Evolutionary conservation across 1,140 invertebrate genomes (phyloP).

Genomic region (Apolygus lucorum): DNA sequence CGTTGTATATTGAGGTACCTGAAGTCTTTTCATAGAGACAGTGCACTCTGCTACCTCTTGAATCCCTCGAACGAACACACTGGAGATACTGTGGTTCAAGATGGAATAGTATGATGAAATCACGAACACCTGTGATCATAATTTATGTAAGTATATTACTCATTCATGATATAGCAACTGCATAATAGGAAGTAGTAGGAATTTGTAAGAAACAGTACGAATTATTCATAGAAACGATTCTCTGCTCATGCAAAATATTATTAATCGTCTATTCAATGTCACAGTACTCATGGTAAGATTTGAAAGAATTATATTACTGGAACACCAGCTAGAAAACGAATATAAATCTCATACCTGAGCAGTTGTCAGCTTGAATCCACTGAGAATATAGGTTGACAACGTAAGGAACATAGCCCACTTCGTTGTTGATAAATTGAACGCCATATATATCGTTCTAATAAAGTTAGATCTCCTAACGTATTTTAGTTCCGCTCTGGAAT

Average conservation of each 20-base stretch:
- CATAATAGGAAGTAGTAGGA: no score
- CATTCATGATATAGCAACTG: no score
- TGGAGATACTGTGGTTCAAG: slow-evolving; percentile 54
- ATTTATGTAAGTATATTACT: slow-evolving; percentile 13
- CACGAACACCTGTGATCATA: slow-evolving; percentile 47
- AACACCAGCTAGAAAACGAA: slow-evolving; percentile 13
- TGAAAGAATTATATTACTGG: no score
- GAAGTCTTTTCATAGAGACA: slow-evolving; percentile 50
- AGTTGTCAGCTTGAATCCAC: slow-evolving; percentile 6
- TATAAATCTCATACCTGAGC: slow-evolving; percentile 17
- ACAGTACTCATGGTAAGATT: no score
- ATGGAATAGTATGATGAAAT: slow-evolving; percentile 54
- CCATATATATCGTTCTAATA: slow-evolving; percentile 62
- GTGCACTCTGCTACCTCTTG: slow-evolving; percentile 51
- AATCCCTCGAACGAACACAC: slow-evolving; percentile 60
- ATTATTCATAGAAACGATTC: no score
- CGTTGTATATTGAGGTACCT: no score
- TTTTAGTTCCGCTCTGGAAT: slow-evolving; percentile 48
- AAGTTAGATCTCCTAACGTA: slow-evolving; percentile 56
- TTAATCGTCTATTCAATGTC: no score
- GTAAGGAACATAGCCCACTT: slow-evolving; percentile 20
- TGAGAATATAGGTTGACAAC: slow-evolving; percentile 23
- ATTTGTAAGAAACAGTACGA: no score
- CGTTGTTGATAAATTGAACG: slow-evolving; percentile 49
- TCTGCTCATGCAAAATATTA: no score